A percentile compares a stretch with the other conserved stretches of the same genome.
These are phyloP conservation scores for Ammodramus savannarum DNA, from an alignment of 2,113 vertebrate species.

Conservation along the genomic window DNA sequence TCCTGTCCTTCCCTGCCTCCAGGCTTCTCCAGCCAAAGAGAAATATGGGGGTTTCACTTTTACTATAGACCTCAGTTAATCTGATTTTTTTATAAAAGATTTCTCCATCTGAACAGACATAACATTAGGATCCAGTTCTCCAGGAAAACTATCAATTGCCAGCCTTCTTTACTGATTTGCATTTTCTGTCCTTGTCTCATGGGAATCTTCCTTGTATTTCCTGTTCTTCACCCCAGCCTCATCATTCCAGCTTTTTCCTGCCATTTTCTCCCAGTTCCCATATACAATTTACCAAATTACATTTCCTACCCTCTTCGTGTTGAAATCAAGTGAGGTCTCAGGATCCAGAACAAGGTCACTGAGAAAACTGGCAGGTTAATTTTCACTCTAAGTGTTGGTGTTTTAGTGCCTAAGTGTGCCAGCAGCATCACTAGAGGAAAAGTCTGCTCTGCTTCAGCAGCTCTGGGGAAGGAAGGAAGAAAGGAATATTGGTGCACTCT, in stretches of 20 bases:
- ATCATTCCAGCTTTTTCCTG: neutral
- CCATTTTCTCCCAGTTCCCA: neutral
- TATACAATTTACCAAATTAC: neutral
- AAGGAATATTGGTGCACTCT: neutral
- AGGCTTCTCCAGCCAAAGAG: neutral
- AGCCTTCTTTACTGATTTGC: neutral
- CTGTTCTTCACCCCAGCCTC: neutral
- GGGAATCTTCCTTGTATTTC: neutral
- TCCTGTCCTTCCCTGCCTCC: neutral
- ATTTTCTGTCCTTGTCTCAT: neutral
- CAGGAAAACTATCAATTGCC: neutral
- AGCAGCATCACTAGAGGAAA: neutral
- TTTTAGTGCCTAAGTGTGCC: neutral
- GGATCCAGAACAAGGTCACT: neutral
- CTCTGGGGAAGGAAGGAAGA: neutral
- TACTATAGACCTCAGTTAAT: neutral
- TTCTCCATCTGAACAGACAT: neutral
- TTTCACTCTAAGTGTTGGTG: neutral
- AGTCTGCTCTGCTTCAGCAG: neutral
- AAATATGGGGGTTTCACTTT: neutral
- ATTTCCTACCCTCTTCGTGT: neutral
- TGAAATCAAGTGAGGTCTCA: neutral
- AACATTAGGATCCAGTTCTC: neutral
- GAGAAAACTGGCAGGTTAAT: neutral
- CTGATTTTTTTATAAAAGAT: neutral